These are phyloP conservation scores for Laodelphax striatellus DNA, from an alignment of 1,140 invertebrate genomes.

Conservation along the genomic window DNA sequence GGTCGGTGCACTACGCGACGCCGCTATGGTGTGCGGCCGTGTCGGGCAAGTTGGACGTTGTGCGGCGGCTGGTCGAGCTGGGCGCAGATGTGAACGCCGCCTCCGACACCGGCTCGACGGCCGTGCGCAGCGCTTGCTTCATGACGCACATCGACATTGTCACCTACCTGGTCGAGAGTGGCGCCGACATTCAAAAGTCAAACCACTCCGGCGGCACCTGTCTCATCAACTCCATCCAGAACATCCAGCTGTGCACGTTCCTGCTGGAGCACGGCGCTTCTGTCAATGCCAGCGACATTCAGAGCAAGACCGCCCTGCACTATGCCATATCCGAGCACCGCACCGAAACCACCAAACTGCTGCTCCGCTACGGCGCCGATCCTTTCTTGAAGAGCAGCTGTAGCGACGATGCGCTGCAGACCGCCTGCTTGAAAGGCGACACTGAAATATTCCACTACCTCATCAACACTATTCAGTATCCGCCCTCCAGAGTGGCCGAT, in stretches of 20 bases:
- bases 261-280: conserved; percentile 63
- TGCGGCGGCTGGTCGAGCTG: conserved; percentile 63
- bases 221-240: conserved; percentile 87
- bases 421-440: conserved; percentile 81
- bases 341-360: conserved; percentile 70
- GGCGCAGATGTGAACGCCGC: conserved; percentile 73
- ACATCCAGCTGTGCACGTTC: conserved; percentile 66
- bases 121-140: conserved; percentile 81
- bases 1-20: conserved; percentile 69
- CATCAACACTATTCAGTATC: conserved; percentile 47
- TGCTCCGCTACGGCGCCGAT: conserved; percentile 70
- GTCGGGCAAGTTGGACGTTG: conserved; percentile 65
- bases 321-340: conserved; percentile 68
- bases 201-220: conserved; percentile 91
- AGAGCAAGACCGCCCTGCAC: conserved; percentile 84
- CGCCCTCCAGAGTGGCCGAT: conserved; percentile 57
- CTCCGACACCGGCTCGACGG: conserved; percentile 81
- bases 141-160: conserved; percentile 80
- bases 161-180: conserved; percentile 61
- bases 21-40: conserved; percentile 90
- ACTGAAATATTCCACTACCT: conserved; percentile 67
- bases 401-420: conserved; percentile 83
- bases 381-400: conserved; percentile 62
- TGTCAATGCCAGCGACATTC: conserved; percentile 80
- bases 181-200: conserved; percentile 72